These are phyloP conservation scores for Lydus trimaculatus DNA, from an alignment of 2,888 invertebrate genomes.

Conservation along the genomic window DNA sequence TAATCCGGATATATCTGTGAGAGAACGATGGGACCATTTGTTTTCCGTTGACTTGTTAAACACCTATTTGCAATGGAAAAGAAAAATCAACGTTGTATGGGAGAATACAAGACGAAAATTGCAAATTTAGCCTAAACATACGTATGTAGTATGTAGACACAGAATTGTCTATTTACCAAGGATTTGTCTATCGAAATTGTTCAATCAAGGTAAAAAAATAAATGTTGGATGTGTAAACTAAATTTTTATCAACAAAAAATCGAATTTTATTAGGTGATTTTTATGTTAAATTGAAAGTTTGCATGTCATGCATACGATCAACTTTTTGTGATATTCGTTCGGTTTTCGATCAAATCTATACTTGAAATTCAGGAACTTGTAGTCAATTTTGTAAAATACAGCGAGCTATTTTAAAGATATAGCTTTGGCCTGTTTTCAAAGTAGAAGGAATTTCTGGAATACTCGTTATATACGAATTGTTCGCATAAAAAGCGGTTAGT, in stretches of 20 bases:
- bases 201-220: neutral
- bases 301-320: slow-evolving; percentile 3
- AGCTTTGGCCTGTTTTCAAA: no score
- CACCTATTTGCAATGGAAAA: neutral
- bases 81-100: neutral
- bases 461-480: no score
- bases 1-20: slow-evolving; percentile 14
- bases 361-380: neutral
- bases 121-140: no score
- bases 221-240: neutral
- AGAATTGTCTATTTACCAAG: no score
- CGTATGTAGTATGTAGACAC: no score
- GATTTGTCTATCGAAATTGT: no score
- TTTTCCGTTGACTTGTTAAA: slow-evolving; percentile 15
- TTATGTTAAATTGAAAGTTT: neutral
- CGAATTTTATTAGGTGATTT: neutral
- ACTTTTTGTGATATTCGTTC: neutral
- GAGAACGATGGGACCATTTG: slow-evolving; percentile 16
- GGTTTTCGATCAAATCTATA: slow-evolving; percentile 4
- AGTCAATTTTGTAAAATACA: neutral
- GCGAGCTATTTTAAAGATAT: no score
- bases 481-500: no score
- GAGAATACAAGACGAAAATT: neutral
- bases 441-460: no score
- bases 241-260: neutral